Evolutionary conservation across 92 coral and sea anemone genomes (phyloP).

Genomic region (Micromussa lordhowensis): DNA sequence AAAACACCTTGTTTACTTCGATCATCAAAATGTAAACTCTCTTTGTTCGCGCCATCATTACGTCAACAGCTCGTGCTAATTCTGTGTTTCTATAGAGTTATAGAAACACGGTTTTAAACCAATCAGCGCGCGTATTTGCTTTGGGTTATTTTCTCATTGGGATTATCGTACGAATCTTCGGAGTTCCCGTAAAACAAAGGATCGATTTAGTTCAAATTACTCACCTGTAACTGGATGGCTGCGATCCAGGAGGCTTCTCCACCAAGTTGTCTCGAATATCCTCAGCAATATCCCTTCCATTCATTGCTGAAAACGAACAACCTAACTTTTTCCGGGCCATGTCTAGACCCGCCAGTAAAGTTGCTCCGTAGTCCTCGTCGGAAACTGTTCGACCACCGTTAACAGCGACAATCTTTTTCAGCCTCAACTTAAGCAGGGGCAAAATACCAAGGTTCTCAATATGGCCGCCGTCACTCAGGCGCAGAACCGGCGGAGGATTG

Average conservation of each 20-base stretch:
- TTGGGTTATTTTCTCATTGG: no score
- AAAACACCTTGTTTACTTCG: no score
- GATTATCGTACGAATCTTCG: background rate
- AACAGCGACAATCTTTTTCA: constrained; percentile 73
- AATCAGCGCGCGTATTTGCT: no score
- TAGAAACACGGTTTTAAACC: no score
- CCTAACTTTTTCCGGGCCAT: constrained; percentile 87
- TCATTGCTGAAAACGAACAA: constrained; percentile 82
- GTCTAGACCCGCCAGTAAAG: constrained; percentile 48
- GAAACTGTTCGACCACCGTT: constrained; percentile 67
- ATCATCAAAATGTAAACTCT: no score
- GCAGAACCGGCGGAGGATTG: constrained; percentile 74
- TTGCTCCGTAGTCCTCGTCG: constrained; percentile 50
- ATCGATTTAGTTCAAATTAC: background rate
- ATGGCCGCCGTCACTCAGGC: constrained; percentile 85
- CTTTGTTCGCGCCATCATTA: no score
- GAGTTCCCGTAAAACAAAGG: background rate
- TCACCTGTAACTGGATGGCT: constrained; percentile 82
- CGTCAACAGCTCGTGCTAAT: no score
- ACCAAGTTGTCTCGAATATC: constrained; percentile 81
- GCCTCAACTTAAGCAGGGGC: constrained; percentile 66
- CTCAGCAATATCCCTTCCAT: constrained; percentile 88
- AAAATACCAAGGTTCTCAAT: constrained; percentile 79
- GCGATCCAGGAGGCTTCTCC: constrained; percentile 74
- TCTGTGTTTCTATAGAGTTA: no score